Percentiles rank a stretch among this genome's conserved stretches.
Evolutionary conservation across 2,113 vertebrate genomes (phyloP).

Genomic region (Laterallus jamaicensis): DNA sequence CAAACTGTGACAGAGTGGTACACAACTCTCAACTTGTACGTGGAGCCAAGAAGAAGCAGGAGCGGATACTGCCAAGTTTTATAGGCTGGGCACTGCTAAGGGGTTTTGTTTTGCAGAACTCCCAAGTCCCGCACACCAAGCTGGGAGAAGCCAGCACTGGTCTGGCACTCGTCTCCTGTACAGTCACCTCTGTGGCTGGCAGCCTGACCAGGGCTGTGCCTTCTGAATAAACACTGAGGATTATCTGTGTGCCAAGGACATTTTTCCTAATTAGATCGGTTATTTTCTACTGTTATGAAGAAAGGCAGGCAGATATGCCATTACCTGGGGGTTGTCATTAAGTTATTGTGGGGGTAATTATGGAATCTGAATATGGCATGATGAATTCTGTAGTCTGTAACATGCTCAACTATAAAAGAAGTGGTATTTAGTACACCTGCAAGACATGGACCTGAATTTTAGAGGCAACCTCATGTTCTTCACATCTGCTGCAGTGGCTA

Average conservation of each 20-base stretch:
- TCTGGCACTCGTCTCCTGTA: too few species aligned
- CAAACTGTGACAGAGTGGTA: background rate
- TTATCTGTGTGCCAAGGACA: background rate
- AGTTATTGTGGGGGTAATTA: background rate
- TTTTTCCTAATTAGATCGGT: background rate
- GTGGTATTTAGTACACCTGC: background rate
- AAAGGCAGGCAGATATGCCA: background rate
- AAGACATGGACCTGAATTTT: background rate
- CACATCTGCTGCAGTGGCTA: background rate
- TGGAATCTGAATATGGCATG: background rate
- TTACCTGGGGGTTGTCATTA: background rate
- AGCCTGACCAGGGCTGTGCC: background rate
- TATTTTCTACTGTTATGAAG: background rate
- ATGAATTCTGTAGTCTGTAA: background rate
- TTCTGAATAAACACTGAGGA: background rate
- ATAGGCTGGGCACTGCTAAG: background rate
- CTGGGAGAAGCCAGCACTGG: background rate
- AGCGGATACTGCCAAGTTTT: background rate
- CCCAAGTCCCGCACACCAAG: background rate
- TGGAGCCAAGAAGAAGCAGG: rapidly evolving
- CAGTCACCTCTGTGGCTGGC: rapidly evolving
- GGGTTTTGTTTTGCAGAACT: background rate
- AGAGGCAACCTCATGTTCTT: background rate
- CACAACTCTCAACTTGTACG: rapidly evolving
- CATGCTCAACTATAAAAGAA: background rate